A percentile compares a stretch with the other conserved stretches of the same genome.
Conservation (phyloP, 2,797 vertebrate genomes). For the Pangasius sanitwongsei region DNA sequence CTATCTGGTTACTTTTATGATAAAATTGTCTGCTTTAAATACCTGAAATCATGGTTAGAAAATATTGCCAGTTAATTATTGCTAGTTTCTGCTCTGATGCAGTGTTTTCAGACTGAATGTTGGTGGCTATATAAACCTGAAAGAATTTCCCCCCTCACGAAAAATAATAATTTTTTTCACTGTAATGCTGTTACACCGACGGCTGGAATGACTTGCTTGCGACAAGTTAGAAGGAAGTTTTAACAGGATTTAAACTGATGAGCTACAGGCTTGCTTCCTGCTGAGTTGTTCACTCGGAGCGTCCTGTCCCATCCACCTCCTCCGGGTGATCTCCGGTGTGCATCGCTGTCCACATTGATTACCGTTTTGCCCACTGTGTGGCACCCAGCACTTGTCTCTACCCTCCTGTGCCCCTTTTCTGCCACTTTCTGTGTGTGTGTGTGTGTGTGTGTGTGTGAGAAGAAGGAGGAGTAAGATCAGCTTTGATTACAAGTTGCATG, state of each 20-base stretch:
- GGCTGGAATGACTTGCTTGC: background rate
- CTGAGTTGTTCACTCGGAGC: background rate
- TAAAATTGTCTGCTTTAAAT: background rate
- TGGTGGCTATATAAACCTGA: background rate
- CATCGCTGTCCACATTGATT: background rate
- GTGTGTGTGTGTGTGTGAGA: slow-evolving; percentile 56
- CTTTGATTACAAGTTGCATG: slow-evolving; percentile 83
- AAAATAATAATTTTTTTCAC: background rate
- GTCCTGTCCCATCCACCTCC: background rate
- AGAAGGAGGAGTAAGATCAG: slow-evolving; percentile 67
- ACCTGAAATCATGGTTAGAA: background rate
- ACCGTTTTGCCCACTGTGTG: slow-evolving; percentile 29
- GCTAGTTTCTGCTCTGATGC: background rate
- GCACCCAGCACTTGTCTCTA: slow-evolving; percentile 68
- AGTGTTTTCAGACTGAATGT: background rate
- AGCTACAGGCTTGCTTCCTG: background rate
- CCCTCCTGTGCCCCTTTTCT: slow-evolving; percentile 72
- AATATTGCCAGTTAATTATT: background rate
- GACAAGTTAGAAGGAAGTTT: background rate
- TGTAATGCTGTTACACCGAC: background rate
- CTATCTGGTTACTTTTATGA: background rate
- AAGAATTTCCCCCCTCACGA: background rate
- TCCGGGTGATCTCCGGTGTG: slow-evolving; percentile 55
- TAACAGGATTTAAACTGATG: background rate
- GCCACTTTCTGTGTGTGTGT: slow-evolving; percentile 63